Evolutionary conservation across 2,113 vertebrate species (phyloP).

Genomic region (Hypocryptadius cinnamomeus): DNA sequence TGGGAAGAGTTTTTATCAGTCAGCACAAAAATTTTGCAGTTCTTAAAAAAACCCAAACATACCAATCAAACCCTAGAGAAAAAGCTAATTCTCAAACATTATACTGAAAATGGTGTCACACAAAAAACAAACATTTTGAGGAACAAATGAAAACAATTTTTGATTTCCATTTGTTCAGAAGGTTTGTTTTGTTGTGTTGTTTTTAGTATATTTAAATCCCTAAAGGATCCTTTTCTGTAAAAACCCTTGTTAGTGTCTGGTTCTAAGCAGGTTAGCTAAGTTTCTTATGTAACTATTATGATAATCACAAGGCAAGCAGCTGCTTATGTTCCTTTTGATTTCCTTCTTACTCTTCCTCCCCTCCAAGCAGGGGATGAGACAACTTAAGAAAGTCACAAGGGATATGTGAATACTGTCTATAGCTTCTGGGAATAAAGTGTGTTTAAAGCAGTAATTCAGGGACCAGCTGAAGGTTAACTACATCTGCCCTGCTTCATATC

Average conservation of each 20-base stretch:
- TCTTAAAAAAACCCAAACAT: not conserved
- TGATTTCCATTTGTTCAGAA: not conserved
- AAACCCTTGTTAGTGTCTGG: slow-evolving; percentile 5
- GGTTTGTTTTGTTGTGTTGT: not conserved
- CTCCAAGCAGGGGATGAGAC: not conserved
- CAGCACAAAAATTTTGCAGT: not conserved
- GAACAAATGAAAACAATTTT: not conserved
- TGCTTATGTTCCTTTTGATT: slow-evolving; percentile 45
- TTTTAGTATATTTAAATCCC: not conserved
- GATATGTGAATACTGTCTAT: not conserved
- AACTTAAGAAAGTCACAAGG: not conserved
- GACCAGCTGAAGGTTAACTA: not conserved
- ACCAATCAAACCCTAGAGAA: not conserved
- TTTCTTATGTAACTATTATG: not conserved
- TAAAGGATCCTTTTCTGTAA: not conserved
- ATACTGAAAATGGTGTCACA: not conserved
- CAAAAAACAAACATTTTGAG: not conserved
- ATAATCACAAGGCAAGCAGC: slow-evolving; percentile 56
- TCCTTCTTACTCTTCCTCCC: not conserved
- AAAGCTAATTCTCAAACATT: not conserved
- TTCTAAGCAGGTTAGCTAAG: slow-evolving; percentile 46
- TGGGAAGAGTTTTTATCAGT: not conserved
- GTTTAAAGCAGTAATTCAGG: not conserved
- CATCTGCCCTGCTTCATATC: not conserved
- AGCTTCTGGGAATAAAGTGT: slow-evolving; percentile 11